These are phyloP conservation scores for Acanthornis magna DNA, from an alignment of 2,797 vertebrate species.

Conservation along the genomic window DNA sequence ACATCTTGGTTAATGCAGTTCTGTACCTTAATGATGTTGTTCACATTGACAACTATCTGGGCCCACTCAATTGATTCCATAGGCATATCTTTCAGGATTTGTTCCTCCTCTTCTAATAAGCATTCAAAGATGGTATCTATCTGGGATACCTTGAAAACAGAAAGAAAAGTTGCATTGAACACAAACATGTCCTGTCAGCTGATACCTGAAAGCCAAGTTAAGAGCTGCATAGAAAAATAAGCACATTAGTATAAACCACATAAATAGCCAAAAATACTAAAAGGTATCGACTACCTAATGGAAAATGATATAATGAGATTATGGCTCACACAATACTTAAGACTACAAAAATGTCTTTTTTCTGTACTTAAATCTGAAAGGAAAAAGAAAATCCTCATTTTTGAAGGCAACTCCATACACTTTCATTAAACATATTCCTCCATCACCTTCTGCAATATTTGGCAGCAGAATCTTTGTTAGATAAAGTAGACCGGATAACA, in stretches of 20 bases:
- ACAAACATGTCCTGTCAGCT: not conserved
- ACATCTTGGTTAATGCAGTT: not conserved
- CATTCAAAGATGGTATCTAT: constrained; percentile 90
- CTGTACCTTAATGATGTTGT: constrained; percentile 88
- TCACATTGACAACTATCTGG: constrained; percentile 83
- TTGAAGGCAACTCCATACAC: not conserved
- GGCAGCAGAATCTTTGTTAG: not conserved
- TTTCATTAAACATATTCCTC: not conserved
- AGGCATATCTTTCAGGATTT: constrained; percentile 79
- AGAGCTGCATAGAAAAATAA: not conserved
- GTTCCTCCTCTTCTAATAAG: constrained; percentile 90
- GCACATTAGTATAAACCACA: not conserved
- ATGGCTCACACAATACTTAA: not conserved
- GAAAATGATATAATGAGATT: not conserved
- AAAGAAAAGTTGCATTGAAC: not conserved
- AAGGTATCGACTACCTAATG: not conserved
- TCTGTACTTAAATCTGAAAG: not conserved
- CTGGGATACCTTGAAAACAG: constrained; percentile 84
- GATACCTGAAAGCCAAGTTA: not conserved
- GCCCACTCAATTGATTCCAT: constrained; percentile 87
- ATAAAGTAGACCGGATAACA: not conserved
- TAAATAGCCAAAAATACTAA: not conserved
- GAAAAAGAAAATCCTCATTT: not conserved
- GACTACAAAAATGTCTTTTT: not conserved
- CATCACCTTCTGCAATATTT: not conserved